phyloP scores from a whole-genome alignment of 2,888 invertebrate species.

The Trissonchulus latispiculum region DNA sequence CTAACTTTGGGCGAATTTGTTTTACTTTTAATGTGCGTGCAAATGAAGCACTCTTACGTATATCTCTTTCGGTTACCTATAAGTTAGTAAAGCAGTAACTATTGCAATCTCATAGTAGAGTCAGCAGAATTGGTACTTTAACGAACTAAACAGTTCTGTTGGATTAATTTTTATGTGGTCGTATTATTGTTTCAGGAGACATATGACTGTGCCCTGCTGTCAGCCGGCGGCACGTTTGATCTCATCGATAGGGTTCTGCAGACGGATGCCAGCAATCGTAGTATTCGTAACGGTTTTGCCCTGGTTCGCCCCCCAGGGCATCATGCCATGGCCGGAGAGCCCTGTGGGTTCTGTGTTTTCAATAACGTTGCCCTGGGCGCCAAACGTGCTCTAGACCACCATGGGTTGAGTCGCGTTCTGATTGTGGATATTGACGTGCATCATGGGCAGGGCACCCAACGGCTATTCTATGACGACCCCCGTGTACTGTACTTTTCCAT shows the following conservation, averaged over 20 bases:
- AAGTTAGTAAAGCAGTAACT: no score
- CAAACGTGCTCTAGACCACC: conserved; percentile 21
- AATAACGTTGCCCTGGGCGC: conserved; percentile 94
- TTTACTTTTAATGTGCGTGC: no score
- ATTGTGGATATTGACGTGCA: conserved; percentile 76
- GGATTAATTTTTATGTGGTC: no score
- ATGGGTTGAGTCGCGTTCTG: conserved; percentile 58
- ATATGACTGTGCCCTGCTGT: conserved; percentile 30
- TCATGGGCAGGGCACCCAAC: conserved; percentile 35
- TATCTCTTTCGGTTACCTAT: no score
- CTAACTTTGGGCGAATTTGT: no score
- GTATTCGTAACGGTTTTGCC: conserved; percentile 75
- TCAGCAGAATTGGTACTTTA: no score
- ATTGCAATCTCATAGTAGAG: no score
- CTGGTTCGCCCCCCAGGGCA: conserved; percentile 87
- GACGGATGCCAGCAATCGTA: not conserved
- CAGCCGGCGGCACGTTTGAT: conserved; percentile 33
- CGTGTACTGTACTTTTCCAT: conserved; percentile 74
- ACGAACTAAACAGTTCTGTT: no score
- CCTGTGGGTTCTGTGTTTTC: conserved; percentile 87
- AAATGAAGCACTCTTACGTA: no score
- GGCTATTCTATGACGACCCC: conserved; percentile 24
- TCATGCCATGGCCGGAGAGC: conserved; percentile 68
- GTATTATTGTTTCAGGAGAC: conserved; percentile 26
- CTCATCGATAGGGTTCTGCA: conserved; percentile 20